Base-by-base conservation (phyloP, 2,113 vertebrate species). In the Malaclemys terrapin region DNA sequence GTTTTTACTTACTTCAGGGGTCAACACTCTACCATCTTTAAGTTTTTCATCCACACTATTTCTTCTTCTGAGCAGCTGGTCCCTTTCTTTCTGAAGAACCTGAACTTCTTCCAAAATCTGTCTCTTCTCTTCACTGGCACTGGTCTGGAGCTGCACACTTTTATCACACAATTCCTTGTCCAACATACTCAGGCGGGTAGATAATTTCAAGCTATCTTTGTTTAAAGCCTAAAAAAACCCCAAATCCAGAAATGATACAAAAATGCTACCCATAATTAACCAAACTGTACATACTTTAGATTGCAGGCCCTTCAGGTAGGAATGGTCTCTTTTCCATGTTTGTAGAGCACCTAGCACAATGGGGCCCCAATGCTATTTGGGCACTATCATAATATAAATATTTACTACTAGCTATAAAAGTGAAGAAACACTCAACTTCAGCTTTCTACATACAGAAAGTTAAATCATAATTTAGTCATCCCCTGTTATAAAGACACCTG, bases 91-190 rank as follows among this genome's bases (percentile, higher is more conserved):
- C 79, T 98, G 98, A 5, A 99, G 97, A 53, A 91, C 93, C 93
- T 98, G 97, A 87, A 99, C 97, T 93, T 99, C 98, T 85, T 98
- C 97, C 91, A 97, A 89, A 94, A 98, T 97, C 80, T 97, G 96
- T 87, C 96, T 96, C 89, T 95, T 96, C 13, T 98, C 98, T 93
- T 98, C 98, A 95, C 94, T 91, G 80, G 88, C 94, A 82, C 96
- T 96, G 56, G 29, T 96, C 87, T 98, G 98, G 89, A 98, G 97
- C 94, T 98, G 97, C 69, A 91, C 38, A 86, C 82, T 96, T 96
- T 98, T 98, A 95, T 98, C 98, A 95, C 97, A 98, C 79, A 99
- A 95, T 89, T 99, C 98, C 96, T 98, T 97, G 90, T 99, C 98
- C 98, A 99, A 27, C 42, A 98, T 92, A 78, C 93, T 98, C 96